Base-by-base conservation (phyloP, 2,797 vertebrate species). In the Anas acuta region DNA sequence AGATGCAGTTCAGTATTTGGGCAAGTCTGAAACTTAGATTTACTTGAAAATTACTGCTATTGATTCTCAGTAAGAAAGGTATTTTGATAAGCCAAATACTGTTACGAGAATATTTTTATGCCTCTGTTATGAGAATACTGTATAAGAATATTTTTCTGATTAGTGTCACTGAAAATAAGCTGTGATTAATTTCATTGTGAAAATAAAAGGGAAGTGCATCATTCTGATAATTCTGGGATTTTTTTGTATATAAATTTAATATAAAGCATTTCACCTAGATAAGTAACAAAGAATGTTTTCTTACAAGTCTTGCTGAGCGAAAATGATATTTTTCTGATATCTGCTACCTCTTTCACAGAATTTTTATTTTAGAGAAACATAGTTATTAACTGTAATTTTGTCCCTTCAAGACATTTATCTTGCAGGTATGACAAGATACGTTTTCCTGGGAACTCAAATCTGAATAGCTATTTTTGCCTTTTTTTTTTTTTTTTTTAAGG, bases 31-130 rank as follows among this genome's bases (percentile, higher is more conserved):
- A 85, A 37, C 33, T 66, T 62, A 58, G 45, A 78, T 61, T 87
- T 78, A 11, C 33, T 39, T 94, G 54, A 75, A 87, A 94, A 91
- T 92, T 39, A 23, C 5, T 57, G 53, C 43, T 87, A 84, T 93
- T 74, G 70, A 70, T 85, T 56, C 45, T 25, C 71, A 62, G 32
- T 43, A 13, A 60, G 25, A 22, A n/a, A 11, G 58, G 18, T 16
- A 9, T 84, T 90, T 90, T 87, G 3, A 6, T 77, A 51, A 88
- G 51, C 16, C 23, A 60, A 67, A 75, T 47, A 83, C 58, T 89
- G 6, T 64, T 80, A 69, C 43, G 72, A 9, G 43, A 19, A 45
- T 45, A 45, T 45, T 45, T 45, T 45, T 45, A 45, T 45, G 43
- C 19, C 18, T 45, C 43, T 45, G 4, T 45, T 45, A 45, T 45